phyloP scores from a whole-genome alignment of 2,888 invertebrate species.

The Habroteleia sp. region DNA sequence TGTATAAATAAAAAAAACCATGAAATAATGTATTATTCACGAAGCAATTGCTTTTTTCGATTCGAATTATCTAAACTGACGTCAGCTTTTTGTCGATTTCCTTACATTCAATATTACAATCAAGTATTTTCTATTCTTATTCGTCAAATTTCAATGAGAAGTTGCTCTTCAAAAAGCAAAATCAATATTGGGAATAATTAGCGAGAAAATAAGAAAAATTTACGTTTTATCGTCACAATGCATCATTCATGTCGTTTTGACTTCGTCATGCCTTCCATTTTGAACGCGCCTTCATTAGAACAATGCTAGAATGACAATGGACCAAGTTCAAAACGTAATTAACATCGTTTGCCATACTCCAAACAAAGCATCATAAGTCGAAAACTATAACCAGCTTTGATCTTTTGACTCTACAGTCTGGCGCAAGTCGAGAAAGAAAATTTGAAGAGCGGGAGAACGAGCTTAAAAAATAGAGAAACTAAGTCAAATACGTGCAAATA shows the following conservation, averaged over 20 bases:
- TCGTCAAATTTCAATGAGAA: conserved; percentile 10
- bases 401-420: conserved; percentile 51
- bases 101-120: too few species aligned
- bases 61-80: too few species aligned
- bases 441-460: conserved; percentile 20
- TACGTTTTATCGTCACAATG: conserved; percentile 38
- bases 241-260: conserved; percentile 52
- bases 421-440: conserved; percentile 30
- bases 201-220: conserved; percentile 37
- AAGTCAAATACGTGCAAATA: conserved; percentile 25
- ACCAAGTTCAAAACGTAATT: conserved; percentile 58
- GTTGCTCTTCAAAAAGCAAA: neutral
- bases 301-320: conserved; percentile 50
- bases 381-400: conserved; percentile 60
- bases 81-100: too few species aligned
- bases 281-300: conserved; percentile 47
- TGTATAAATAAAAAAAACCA: too few species aligned
- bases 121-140: too few species aligned
- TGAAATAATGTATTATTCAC: too few species aligned
- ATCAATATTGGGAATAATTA: conserved; percentile 46
- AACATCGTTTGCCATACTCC: conserved; percentile 49
- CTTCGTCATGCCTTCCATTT: conserved; percentile 39
- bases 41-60: too few species aligned
- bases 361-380: conserved; percentile 58
- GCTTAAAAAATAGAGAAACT: conserved; percentile 4